phyloP scores from a whole-genome alignment of 2,888 invertebrate genomes.

The Orchestes rusci region DNA sequence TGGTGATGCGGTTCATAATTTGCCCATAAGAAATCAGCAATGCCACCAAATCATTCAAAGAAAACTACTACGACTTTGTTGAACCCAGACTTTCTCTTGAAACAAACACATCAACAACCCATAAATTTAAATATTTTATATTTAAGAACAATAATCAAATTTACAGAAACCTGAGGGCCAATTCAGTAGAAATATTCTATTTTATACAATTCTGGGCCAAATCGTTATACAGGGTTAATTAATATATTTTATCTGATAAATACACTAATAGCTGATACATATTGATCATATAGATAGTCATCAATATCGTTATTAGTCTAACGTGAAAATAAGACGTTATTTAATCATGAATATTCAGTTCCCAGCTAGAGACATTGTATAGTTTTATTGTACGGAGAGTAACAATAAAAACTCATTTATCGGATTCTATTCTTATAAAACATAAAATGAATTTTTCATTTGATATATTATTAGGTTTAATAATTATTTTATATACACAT shows the following conservation, averaged over 20 bases:
- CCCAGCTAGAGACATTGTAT: too few species aligned
- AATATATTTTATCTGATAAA: background rate
- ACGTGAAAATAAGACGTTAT: too few species aligned
- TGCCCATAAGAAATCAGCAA: too few species aligned
- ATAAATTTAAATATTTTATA: background rate
- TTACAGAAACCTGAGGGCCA: slow-evolving; percentile 15
- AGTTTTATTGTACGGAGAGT: too few species aligned
- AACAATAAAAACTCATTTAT: too few species aligned
- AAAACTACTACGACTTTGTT: too few species aligned
- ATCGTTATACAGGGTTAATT: slow-evolving; percentile 16
- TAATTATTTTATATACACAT: too few species aligned
- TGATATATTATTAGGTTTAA: too few species aligned
- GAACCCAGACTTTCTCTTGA: background rate
- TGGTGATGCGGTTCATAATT: background rate
- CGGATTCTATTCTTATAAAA: too few species aligned
- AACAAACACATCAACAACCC: background rate
- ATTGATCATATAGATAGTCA: background rate
- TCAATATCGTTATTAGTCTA: background rate
- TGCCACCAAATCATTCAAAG: too few species aligned
- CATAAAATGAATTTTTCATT: too few species aligned
- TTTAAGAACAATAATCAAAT: slow-evolving; percentile 7
- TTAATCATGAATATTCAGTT: too few species aligned
- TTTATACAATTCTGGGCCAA: slow-evolving; percentile 10
- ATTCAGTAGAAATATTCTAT: background rate
- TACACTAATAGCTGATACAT: background rate